Conservation (phyloP, 2,113 vertebrate genomes). For the Cryptomyrus ogoouensis region DNA sequence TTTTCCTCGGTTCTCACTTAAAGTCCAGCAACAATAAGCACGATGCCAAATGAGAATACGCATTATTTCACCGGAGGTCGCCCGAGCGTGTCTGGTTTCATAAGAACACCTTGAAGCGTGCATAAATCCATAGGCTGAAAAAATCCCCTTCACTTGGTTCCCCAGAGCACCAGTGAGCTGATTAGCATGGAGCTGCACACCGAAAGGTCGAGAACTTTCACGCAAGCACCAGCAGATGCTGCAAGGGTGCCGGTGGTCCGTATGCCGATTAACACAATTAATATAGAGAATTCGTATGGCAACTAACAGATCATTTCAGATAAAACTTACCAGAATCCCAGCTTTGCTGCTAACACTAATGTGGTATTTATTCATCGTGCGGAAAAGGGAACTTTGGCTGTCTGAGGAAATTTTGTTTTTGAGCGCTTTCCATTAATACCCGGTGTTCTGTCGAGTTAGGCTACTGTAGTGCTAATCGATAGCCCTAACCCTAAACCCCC, state of each 20-base stretch:
- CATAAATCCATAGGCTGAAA: not conserved
- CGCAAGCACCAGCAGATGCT: not conserved
- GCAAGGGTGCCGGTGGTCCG: not conserved
- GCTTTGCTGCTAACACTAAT: not conserved
- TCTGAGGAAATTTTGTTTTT: not conserved
- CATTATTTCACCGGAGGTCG: not conserved
- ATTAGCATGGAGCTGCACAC: not conserved
- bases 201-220: slow-evolving; percentile 16
- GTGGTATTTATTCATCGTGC: not conserved
- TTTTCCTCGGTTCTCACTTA: not conserved
- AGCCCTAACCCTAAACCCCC: too few species aligned
- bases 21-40: not conserved
- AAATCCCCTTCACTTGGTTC: slow-evolving; percentile 19
- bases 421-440: not conserved
- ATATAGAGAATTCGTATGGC: not conserved
- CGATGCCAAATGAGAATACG: not conserved
- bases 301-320: not conserved
- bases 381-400: not conserved
- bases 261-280: not conserved
- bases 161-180: not conserved
- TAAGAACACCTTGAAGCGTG: not conserved
- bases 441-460: too few species aligned
- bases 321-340: not conserved
- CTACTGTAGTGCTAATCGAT: too few species aligned
- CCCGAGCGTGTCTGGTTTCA: slow-evolving; percentile 21